phyloP scores from a whole-genome alignment of 2,797 vertebrate genomes.

The Bryconaethiops microstoma region DNA sequence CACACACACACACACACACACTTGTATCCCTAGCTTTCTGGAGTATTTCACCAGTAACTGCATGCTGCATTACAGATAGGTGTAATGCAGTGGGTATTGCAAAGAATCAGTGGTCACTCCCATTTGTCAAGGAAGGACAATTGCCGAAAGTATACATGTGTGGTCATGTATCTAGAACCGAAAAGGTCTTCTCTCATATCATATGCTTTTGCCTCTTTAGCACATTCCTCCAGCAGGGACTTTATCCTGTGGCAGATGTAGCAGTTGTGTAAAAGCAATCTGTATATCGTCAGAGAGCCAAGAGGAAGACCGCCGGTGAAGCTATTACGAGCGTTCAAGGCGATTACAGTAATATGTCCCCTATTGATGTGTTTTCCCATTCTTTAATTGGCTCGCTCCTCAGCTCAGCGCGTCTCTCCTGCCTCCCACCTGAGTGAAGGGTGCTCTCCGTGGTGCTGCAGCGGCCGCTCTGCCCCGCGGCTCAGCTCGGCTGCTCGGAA shows the following conservation, averaged over 20 bases:
- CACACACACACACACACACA: slow-evolving; percentile 12
- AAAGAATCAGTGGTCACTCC: too few relatives aligned
- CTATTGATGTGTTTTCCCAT: slow-evolving; percentile 23
- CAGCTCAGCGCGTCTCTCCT: slow-evolving; percentile 1
- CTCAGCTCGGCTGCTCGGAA: slow-evolving; percentile 21
- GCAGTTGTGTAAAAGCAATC: slow-evolving; percentile 1
- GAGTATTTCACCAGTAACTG: too few relatives aligned
- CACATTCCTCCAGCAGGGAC: slow-evolving; percentile 1
- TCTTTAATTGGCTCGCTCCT: slow-evolving; percentile 34
- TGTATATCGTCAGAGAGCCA: neutral
- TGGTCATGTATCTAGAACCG: neutral
- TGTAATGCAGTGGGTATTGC: too few relatives aligned
- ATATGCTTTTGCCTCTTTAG: neutral
- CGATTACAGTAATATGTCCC: slow-evolving; percentile 23
- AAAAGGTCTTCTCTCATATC: neutral
- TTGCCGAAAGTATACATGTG: too few relatives aligned
- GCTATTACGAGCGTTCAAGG: slow-evolving; percentile 21
- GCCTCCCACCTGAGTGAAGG: slow-evolving; percentile 19
- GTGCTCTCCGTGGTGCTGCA: slow-evolving; percentile 59
- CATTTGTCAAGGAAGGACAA: too few relatives aligned
- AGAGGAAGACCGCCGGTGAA: slow-evolving; percentile 19
- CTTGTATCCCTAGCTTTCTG: neutral
- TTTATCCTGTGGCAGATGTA: slow-evolving; percentile 11
- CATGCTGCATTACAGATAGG: too few relatives aligned
- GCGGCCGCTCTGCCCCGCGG: slow-evolving; percentile 13